These are phyloP conservation scores for Esox masquinongy DNA, from an alignment of 2,797 vertebrate genomes.

Conservation along the genomic window DNA sequence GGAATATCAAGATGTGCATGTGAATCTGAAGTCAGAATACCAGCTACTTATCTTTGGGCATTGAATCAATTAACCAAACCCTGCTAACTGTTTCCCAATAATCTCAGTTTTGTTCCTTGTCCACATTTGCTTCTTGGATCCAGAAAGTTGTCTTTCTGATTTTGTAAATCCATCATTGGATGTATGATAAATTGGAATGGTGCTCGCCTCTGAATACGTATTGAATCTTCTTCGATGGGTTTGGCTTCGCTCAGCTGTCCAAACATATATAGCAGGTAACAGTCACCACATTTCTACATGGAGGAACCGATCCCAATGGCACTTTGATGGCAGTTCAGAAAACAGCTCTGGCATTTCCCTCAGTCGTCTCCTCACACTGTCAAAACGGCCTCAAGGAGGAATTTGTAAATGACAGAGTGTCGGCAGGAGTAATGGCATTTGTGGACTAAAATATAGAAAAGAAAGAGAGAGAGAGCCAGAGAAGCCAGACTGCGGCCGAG, in stretches of 20 bases:
- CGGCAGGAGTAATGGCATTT: slow-evolving; percentile 41
- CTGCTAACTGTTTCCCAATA: neutral
- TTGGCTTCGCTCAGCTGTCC: slow-evolving; percentile 25
- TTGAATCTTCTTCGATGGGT: slow-evolving; percentile 16
- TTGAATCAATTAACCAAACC: neutral
- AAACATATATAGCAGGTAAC: slow-evolving; percentile 34
- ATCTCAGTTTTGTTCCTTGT: neutral
- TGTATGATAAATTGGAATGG: neutral
- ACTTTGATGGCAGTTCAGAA: slow-evolving; percentile 50
- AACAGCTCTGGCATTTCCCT: slow-evolving; percentile 23
- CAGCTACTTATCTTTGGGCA: neutral
- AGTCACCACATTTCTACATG: slow-evolving; percentile 23
- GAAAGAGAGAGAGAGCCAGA: neutral
- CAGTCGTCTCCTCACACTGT: slow-evolving; percentile 31
- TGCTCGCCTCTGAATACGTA: slow-evolving; percentile 19
- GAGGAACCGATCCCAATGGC: slow-evolving; percentile 48
- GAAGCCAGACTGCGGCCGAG: slow-evolving; percentile 30
- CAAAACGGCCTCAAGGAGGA: slow-evolving; percentile 58
- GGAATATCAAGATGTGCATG: neutral
- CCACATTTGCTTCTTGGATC: neutral
- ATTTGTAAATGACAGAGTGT: slow-evolving; percentile 70
- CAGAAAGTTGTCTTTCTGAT: neutral
- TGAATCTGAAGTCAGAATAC: neutral
- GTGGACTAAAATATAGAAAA: slow-evolving; percentile 7
- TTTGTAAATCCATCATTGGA: neutral